Evolutionary conservation across 2,113 vertebrate genomes (phyloP).

Genomic region (Melospiza georgiana): DNA sequence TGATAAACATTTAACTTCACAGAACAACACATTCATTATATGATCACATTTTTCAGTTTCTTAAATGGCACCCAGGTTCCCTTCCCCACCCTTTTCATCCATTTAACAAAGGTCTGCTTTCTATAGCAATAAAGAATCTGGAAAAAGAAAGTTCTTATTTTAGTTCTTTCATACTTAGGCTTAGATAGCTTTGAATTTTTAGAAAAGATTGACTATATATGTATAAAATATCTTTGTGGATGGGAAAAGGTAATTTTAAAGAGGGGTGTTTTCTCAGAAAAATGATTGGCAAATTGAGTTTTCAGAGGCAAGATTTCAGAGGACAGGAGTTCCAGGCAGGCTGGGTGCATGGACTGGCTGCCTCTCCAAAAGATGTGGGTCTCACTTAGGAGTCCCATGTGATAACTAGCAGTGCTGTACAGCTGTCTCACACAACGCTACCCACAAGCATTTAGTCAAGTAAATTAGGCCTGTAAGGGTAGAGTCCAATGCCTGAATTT

Average conservation of each 20-base stretch:
- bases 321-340: not conserved
- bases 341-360: not conserved
- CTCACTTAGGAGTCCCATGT: not conserved
- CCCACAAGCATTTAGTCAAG: not conserved
- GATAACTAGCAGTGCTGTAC: not conserved
- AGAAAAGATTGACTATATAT: not conserved
- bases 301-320: not conserved
- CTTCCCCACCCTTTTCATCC: not conserved
- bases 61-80: not conserved
- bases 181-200: not conserved
- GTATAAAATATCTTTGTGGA: not conserved
- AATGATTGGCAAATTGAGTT: not conserved
- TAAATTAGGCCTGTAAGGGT: not conserved
- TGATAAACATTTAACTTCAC: not conserved
- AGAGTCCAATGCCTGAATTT: not conserved
- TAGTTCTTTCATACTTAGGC: not conserved
- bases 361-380: not conserved
- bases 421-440: not conserved
- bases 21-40: not conserved
- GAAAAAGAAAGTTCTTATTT: not conserved
- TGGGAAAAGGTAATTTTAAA: not conserved
- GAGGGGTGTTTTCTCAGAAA: not conserved
- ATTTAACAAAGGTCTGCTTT: not conserved
- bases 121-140: not conserved
- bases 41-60: not conserved